Percentiles rank a stretch among this genome's conserved stretches.
Evolutionary conservation across 2,113 vertebrate genomes (phyloP).

Genomic region (Dasyurus viverrinus): DNA sequence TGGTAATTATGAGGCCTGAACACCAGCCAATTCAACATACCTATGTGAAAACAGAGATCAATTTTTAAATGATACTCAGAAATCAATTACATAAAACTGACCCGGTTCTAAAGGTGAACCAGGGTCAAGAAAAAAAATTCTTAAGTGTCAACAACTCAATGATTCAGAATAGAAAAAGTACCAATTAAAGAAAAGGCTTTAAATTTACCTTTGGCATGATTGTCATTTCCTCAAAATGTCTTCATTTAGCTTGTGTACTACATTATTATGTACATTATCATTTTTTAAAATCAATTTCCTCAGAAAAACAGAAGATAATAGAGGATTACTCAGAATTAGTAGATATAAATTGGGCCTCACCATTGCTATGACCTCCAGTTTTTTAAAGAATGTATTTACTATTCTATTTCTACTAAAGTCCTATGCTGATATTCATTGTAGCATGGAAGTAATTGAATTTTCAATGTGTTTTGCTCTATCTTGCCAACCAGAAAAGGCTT

Average conservation of each 20-base stretch:
- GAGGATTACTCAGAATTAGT: slow-evolving; percentile 2
- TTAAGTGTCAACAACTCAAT: slow-evolving; percentile 69
- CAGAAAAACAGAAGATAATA: slow-evolving; percentile 29
- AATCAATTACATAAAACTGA: slow-evolving; percentile 73
- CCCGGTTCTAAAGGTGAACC: slow-evolving; percentile 77
- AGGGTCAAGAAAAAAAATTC: slow-evolving; percentile 76
- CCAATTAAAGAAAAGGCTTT: slow-evolving; percentile 55
- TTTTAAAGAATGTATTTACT: background rate
- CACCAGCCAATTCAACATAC: slow-evolving; percentile 67
- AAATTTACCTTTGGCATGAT: slow-evolving; percentile 13
- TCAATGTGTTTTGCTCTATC: background rate
- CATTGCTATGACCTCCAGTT: slow-evolving; percentile 1
- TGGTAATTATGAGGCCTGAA: slow-evolving; percentile 79
- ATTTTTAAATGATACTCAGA: slow-evolving; percentile 75
- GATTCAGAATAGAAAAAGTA: slow-evolving; percentile 62
- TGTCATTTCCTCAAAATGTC: slow-evolving; percentile 28
- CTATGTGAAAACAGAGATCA: slow-evolving; percentile 74
- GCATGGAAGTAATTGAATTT: background rate
- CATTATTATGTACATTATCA: slow-evolving; percentile 45
- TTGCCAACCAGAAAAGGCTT: background rate
- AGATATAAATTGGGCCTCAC: slow-evolving; percentile 27
- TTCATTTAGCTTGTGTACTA: slow-evolving; percentile 21
- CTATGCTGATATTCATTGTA: background rate
- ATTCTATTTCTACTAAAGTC: background rate
- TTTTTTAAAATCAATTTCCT: slow-evolving; percentile 48